Conservation (phyloP, 2,113 vertebrate species). For the Gallinago jamesoni region DNA sequence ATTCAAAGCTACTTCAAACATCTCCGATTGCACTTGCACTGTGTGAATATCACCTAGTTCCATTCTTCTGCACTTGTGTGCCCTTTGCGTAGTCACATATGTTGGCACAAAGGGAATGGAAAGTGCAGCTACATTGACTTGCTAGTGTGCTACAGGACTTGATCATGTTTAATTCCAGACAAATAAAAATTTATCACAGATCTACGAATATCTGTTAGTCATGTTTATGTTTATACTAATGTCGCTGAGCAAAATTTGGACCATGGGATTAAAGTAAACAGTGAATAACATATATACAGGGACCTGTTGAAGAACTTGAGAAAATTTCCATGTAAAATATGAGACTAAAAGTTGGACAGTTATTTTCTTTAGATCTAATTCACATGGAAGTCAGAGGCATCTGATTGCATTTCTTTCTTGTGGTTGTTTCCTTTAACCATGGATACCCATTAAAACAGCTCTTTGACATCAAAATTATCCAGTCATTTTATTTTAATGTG, state of each 20-base stretch:
- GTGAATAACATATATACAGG: neutral
- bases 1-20: neutral
- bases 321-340: neutral
- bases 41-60: neutral
- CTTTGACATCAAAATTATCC: constrained; percentile 24
- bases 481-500: constrained; percentile 46
- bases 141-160: neutral
- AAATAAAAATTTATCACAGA: neutral
- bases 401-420: neutral
- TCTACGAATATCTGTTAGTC: neutral
- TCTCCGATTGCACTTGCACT: neutral
- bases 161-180: neutral
- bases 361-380: constrained; percentile 7
- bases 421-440: neutral
- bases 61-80: neutral
- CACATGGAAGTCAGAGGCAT: neutral
- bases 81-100: neutral
- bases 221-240: neutral
- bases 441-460: neutral
- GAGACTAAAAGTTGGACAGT: neutral
- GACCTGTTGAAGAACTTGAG: neutral
- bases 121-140: neutral
- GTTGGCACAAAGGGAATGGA: neutral
- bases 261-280: neutral
- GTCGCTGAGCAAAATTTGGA: neutral